These are phyloP conservation scores for Macrochelys suwanniensis DNA, from an alignment of 2,797 vertebrate species.

Conservation along the genomic window DNA sequence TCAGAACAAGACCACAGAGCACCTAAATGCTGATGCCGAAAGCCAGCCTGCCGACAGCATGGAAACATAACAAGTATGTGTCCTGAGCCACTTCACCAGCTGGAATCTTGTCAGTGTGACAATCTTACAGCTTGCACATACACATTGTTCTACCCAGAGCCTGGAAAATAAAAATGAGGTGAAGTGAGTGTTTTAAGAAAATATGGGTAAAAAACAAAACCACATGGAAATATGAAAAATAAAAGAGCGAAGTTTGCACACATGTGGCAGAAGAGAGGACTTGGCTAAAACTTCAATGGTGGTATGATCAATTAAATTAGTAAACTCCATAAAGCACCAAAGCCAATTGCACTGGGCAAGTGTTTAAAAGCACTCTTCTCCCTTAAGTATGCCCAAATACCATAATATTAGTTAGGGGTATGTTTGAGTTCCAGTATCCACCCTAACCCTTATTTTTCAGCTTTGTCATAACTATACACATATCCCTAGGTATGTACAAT, in stretches of 20 bases:
- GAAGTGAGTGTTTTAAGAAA: neutral
- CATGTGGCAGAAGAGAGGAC: neutral
- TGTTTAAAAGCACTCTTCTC: constrained; percentile 28
- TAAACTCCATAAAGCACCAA: neutral
- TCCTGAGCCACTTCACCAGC: rapidly evolving
- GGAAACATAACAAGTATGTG: neutral
- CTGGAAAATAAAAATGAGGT: neutral
- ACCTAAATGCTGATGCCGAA: neutral
- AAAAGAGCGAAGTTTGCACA: neutral
- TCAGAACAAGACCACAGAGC: neutral
- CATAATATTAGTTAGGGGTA: neutral
- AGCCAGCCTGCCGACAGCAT: neutral
- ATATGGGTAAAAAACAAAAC: neutral
- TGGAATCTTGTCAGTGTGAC: neutral
- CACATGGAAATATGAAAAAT: constrained; percentile 16
- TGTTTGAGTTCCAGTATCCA: neutral
- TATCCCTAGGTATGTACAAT: constrained; percentile 21
- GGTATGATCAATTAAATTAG: constrained; percentile 50
- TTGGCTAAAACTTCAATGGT: constrained; percentile 3
- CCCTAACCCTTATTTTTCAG: neutral
- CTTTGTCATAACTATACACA: neutral
- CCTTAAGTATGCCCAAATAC: neutral
- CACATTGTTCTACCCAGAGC: neutral
- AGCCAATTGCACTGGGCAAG: constrained; percentile 10
- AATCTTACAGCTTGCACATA: rapidly evolving